A percentile compares a stretch with the other conserved stretches of the same genome.
Conservation (phyloP, 1,140 invertebrate genomes). For the Holotrichia oblita region DNA sequence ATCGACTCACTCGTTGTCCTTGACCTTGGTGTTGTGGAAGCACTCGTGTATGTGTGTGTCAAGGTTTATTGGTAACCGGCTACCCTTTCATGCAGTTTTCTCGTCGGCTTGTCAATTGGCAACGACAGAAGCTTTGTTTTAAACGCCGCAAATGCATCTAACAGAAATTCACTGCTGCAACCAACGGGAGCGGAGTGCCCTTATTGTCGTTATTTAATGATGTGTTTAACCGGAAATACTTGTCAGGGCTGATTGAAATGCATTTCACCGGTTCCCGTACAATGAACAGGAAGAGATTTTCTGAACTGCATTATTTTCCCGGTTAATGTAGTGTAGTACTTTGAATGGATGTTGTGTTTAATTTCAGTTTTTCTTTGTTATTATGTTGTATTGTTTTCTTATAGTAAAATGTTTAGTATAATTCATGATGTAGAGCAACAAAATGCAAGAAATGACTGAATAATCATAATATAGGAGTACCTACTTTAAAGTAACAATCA, state of each 20-base stretch:
- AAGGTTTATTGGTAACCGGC: constrained; percentile 28
- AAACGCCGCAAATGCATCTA: neutral
- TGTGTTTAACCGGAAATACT: neutral
- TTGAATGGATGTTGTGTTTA: neutral
- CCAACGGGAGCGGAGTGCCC: neutral
- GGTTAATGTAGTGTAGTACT: neutral
- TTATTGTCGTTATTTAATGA: constrained; percentile 27
- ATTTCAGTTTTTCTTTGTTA: neutral
- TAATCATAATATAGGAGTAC: too few species aligned
- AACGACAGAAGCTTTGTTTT: neutral
- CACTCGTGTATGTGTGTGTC: constrained; percentile 29
- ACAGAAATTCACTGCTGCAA: neutral
- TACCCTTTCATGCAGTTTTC: constrained; percentile 34
- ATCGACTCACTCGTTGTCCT: constrained; percentile 39
- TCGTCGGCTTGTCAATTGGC: neutral
- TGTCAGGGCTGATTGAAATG: neutral
- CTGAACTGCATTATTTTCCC: neutral
- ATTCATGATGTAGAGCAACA: too few species aligned
- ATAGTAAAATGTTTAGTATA: neutral
- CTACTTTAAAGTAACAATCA: too few species aligned
- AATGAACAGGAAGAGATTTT: constrained; percentile 23
- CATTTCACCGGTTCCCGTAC: constrained; percentile 10
- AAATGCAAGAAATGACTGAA: too few species aligned
- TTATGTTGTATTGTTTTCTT: neutral
- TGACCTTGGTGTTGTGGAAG: constrained; percentile 34